A percentile compares a stretch with the other conserved stretches of the same genome.
Conservation (phyloP, 2,113 vertebrate species). For the Callipepla squamata region DNA sequence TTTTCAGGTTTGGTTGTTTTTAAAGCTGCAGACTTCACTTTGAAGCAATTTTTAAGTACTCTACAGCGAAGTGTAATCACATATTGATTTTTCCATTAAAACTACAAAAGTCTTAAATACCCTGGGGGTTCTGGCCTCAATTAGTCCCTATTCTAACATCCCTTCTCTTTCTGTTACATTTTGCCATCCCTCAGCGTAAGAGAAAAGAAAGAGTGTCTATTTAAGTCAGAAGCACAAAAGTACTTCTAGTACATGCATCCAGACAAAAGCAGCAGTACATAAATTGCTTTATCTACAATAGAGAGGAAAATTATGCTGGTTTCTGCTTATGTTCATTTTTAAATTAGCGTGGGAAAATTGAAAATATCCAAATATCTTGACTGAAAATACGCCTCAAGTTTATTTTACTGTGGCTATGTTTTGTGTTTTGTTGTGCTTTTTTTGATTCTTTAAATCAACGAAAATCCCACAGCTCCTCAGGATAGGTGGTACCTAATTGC, state of each 20-base stretch:
- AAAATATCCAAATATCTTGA: not conserved
- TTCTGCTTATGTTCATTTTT: conserved; percentile 1
- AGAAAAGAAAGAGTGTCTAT: conserved; percentile 13
- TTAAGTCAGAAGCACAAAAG: conserved; percentile 26
- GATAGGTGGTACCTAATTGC: not conserved
- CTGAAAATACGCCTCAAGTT: not conserved
- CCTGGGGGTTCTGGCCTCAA: conserved; percentile 36
- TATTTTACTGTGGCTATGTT: not conserved
- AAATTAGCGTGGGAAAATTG: conserved; percentile 15
- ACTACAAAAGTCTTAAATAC: conserved; percentile 62
- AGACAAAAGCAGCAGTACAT: conserved; percentile 52
- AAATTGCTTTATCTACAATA: conserved; percentile 49
- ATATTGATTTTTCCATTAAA: conserved; percentile 72
- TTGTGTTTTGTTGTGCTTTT: not conserved
- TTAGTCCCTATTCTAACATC: conserved; percentile 47
- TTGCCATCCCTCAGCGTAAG: not conserved
- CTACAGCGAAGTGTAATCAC: conserved; percentile 58
- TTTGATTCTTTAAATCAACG: not conserved
- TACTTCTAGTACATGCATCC: conserved; percentile 30
- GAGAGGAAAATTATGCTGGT: conserved; percentile 33
- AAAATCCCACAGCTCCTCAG: not conserved
- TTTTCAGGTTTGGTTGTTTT: not conserved
- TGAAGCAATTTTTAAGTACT: conserved; percentile 46
- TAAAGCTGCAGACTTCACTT: conserved; percentile 14
- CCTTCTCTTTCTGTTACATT: conserved; percentile 34